Base-by-base conservation (phyloP, 2,888 invertebrate genomes). In the Apamea sordens region DNA sequence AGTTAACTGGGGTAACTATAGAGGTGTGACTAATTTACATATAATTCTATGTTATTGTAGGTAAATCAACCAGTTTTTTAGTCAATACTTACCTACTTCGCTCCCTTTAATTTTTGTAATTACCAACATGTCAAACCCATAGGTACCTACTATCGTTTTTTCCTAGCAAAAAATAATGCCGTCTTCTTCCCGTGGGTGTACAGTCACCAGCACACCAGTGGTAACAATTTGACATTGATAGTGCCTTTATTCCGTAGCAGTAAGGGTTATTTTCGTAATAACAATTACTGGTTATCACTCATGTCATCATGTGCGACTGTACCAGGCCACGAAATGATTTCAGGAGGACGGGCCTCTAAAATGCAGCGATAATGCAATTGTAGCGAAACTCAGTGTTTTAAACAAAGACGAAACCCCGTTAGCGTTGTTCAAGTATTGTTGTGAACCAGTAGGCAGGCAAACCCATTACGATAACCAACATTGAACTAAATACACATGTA, bases 401-500 rank as follows among this genome's bases (percentile, higher is more conserved):
- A 41, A 44, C 11, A 53, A 1, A 67, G 18, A 2, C 56, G 1
- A 41, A 28, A 53, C 13, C 41, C 13, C 3, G n/a, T 53, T 18
- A 69, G n/a, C 13, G 24, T 10, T 63, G 63, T 80, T 41, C n/a
- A 56, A 24, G 24, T 41, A 15, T 71, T 63, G 53, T 63, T 74
- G 56, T 32, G 15, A 53, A 11, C 32, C 69, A 32, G 18, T 36
- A 70, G 61, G 28, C 4, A 24, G 36, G 36, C 3, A 65, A 24
- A 44, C 53, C 50, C 15, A 44, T 56, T 56, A 24, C 56, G 0
- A 56, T 59, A 53, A 44, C 53, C 47, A 59, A 76, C 36, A 68
- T 18, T 32, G 18, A 75, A 69, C 18, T 81, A 18, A 76, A 47
- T 56, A 69, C 56, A 82, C n/a, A 82, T 69, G 21, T 32, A 59